A percentile compares a stretch with the other conserved stretches of the same genome.
phyloP scores from a whole-genome alignment of 2,888 invertebrate genomes.

The Capitulum mitella region DNA sequence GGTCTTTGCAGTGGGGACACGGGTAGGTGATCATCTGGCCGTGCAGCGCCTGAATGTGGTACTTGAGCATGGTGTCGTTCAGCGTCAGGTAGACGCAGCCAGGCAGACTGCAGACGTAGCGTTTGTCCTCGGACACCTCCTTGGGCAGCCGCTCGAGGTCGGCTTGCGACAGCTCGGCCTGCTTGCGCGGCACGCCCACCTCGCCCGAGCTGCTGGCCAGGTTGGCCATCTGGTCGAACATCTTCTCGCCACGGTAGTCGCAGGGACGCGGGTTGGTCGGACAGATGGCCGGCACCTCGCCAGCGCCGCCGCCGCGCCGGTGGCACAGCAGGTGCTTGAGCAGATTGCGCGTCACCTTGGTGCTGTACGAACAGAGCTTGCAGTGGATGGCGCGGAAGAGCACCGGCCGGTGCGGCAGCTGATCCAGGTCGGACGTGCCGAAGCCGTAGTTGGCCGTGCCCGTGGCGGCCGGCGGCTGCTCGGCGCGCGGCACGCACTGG shows the following conservation, averaged over 20 bases:
- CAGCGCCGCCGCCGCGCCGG: slow-evolving; percentile 15
- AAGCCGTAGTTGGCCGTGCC: slow-evolving; percentile 17
- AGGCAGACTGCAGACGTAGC: slow-evolving; percentile 64
- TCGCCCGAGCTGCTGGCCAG: slow-evolving; percentile 61
- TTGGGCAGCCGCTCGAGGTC: slow-evolving; percentile 42
- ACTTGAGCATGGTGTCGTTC: slow-evolving; percentile 61
- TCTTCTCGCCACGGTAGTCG: slow-evolving; percentile 64
- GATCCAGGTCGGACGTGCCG: slow-evolving; percentile 31
- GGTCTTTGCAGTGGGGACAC: slow-evolving; percentile 63
- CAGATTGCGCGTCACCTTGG: slow-evolving; percentile 59
- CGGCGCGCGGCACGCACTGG: slow-evolving; percentile 39
- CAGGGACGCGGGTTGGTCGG: slow-evolving; percentile 77
- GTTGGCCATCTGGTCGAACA: slow-evolving; percentile 80
- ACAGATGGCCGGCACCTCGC: slow-evolving; percentile 51
- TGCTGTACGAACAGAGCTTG: slow-evolving; percentile 58
- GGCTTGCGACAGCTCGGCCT: slow-evolving; percentile 33
- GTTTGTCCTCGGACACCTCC: slow-evolving; percentile 51
- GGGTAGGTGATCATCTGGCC: slow-evolving; percentile 53
- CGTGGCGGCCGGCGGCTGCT: slow-evolving; percentile 25
- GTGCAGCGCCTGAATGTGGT: slow-evolving; percentile 66
- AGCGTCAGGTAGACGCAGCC: slow-evolving; percentile 63
- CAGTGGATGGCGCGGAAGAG: slow-evolving; percentile 45
- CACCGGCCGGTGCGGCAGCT: slow-evolving; percentile 36
- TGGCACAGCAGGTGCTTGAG: slow-evolving; percentile 61
- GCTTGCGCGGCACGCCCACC: slow-evolving; percentile 36